These are phyloP conservation scores for Phalanger gymnotis DNA, from an alignment of 2,797 vertebrate species.

Conservation along the genomic window DNA sequence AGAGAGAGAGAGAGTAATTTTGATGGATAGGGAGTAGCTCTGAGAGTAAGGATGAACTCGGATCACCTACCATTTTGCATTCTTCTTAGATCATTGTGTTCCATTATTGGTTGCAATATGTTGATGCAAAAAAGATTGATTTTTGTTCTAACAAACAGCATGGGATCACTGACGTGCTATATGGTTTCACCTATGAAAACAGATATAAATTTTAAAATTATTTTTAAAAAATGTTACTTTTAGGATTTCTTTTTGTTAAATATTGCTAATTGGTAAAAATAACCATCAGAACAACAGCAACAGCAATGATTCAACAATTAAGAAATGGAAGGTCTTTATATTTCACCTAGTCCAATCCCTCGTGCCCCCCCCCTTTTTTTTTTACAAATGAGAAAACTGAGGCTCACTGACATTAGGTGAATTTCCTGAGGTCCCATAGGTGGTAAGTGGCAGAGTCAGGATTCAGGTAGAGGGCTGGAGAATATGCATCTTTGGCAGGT, in stretches of 20 bases:
- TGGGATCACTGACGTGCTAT: background rate
- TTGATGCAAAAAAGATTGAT: background rate
- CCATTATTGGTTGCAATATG: background rate
- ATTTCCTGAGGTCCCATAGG: background rate
- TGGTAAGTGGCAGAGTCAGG: background rate
- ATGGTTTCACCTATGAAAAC: background rate
- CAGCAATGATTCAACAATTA: background rate
- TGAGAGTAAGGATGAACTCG: too few species aligned
- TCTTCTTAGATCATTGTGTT: background rate
- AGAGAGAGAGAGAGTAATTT: too few species aligned
- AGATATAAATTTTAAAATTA: background rate
- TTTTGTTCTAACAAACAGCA: background rate
- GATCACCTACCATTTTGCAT: background rate
- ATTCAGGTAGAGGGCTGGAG: background rate
- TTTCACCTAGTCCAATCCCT: background rate
- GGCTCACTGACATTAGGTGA: background rate
- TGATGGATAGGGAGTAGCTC: too few species aligned
- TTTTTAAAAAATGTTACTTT: background rate
- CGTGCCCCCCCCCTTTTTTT: background rate
- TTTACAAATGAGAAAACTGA: background rate
- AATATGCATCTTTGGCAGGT: background rate
- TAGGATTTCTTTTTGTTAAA: background rate
- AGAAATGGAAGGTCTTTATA: background rate
- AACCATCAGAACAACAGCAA: background rate
- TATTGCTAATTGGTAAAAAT: background rate